Conservation (phyloP, 1,140 invertebrate genomes). For the Bombus sibiricus region DNA sequence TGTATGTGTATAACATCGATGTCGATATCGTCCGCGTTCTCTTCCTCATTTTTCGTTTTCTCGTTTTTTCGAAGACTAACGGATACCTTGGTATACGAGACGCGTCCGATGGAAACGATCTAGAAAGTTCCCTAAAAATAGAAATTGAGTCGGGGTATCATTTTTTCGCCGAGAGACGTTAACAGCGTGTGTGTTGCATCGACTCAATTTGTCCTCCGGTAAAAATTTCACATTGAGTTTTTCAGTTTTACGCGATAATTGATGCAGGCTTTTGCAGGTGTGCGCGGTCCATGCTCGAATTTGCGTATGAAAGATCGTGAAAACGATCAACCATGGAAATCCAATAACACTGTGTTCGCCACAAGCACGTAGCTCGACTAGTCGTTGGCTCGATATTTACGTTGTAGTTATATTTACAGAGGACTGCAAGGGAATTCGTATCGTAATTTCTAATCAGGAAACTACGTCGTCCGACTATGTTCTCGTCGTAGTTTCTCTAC, state of each 20-base stretch:
- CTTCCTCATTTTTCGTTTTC: constrained; percentile 37
- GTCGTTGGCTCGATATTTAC: background rate
- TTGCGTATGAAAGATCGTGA: background rate
- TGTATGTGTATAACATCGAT: constrained; percentile 43
- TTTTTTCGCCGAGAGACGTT: background rate
- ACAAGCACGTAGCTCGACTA: background rate
- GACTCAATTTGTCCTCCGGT: background rate
- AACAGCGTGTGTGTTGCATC: background rate
- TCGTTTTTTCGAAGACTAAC: constrained; percentile 9
- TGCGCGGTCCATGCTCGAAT: background rate
- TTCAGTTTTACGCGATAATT: background rate
- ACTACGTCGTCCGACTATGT: background rate
- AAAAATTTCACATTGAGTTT: constrained; percentile 9
- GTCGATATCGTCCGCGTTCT: constrained; percentile 49
- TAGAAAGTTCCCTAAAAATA: constrained; percentile 27
- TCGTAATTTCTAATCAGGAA: constrained; percentile 32
- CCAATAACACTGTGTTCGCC: background rate
- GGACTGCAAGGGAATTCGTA: background rate
- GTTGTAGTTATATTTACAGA: background rate
- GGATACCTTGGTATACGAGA: constrained; percentile 18
- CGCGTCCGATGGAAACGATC: constrained; percentile 31
- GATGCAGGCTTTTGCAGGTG: background rate
- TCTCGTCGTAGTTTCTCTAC: constrained; percentile 10
- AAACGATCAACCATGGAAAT: constrained; percentile 11
- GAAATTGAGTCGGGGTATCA: constrained; percentile 3